Evolutionary conservation across 2,888 invertebrate species (phyloP).

Genomic region (Sinopyrophorus schimmeli): DNA sequence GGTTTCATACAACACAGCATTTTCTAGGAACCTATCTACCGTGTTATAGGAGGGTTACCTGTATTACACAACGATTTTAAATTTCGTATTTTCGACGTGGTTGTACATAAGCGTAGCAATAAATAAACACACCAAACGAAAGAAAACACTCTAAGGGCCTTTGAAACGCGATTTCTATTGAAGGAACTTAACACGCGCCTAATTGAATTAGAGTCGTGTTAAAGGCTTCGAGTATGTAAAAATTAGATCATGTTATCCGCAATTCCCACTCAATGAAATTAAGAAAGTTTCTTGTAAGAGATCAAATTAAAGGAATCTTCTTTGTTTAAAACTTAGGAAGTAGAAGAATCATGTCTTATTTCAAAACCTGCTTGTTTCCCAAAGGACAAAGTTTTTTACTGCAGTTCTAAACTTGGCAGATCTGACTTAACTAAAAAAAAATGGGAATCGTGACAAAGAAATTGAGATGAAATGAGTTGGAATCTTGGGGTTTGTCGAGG

Average conservation of each 20-base stretch:
- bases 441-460: conserved; percentile 50
- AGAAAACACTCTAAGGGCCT: too few species aligned
- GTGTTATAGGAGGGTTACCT: too few species aligned
- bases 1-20: too few species aligned
- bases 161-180: too few species aligned
- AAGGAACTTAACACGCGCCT: conserved; percentile 1
- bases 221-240: conserved; percentile 15
- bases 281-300: conserved; percentile 29
- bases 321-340: conserved; percentile 44
- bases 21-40: too few species aligned
- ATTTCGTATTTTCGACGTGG: too few species aligned
- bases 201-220: conserved; percentile 5
- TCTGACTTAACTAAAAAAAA: conserved; percentile 46
- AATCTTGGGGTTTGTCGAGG: conserved; percentile 47
- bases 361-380: conserved; percentile 47
- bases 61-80: too few species aligned
- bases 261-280: conserved; percentile 29
- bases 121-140: too few species aligned
- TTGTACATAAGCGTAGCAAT: too few species aligned
- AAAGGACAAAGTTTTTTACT: conserved; percentile 51
- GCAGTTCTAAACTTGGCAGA: conserved; percentile 49
- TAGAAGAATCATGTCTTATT: conserved; percentile 47
- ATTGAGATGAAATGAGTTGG: conserved; percentile 51
- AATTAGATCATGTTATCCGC: conserved; percentile 21
- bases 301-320: conserved; percentile 45